Evolutionary conservation across 2,888 invertebrate genomes (phyloP), one percentile per base, ranked within the genome.

Genomic region (Ophion ellenae): DNA sequence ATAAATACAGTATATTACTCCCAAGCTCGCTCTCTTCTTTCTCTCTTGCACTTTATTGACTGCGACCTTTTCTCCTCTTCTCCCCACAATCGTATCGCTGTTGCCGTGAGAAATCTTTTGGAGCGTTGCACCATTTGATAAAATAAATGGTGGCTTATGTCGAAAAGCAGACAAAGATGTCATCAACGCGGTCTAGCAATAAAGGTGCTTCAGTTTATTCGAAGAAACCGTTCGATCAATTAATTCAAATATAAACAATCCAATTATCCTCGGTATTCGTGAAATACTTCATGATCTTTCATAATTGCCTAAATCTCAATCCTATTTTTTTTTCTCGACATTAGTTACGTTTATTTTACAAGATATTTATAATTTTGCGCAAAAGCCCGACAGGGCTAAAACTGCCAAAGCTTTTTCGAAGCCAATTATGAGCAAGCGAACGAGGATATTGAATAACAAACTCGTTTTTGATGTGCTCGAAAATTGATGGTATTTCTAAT

Each of bases 21-120:
- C 47, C n/a, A 36, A 57, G 40, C 40, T 14, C 36, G 74, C 32
- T 32, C 79, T 80, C 40, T 28, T 10, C n/a, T 11, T 76, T 59
- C n/a, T 32, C 73, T 70, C 66, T 63, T 57, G 69, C 20, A 20
- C 24, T 57, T 9, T 24, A 59, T 73, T 47, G 14, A 14, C 47
- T 28, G 17, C 17, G 3, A 47, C 47, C 45, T 47, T 47, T 47
- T 11, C 14, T 14, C 47, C 14, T 10, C 47, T 14, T 47, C 14
- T 28, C 10, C 47, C 2, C 70, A 53, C 17, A 36, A 69, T 47
- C 36, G 36, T 47, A 47, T 7, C 47, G 24, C 7, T 28, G 6
- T 6, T 11, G 20, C 11, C 45, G 14, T 69, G 1, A 70, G 14
- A 28, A 0, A 24, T 11, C 1, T 24, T 47, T 53, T 28, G 24